These are phyloP conservation scores for Lophochroa leadbeateri DNA, from an alignment of 2,113 vertebrate species.

Conservation along the genomic window DNA sequence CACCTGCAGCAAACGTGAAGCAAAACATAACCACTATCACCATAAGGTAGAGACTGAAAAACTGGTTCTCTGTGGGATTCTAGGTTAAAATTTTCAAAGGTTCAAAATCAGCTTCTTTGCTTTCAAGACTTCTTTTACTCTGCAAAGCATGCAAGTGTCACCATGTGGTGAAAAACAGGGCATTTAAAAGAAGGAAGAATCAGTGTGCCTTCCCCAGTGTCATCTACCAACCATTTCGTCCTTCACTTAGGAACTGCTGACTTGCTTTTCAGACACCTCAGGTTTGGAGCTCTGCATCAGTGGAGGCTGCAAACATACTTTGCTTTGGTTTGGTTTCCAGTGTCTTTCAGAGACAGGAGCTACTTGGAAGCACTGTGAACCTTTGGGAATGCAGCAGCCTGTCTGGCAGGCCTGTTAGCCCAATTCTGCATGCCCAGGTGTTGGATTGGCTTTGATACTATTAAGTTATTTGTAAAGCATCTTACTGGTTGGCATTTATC, in stretches of 20 bases:
- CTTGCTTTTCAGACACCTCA: neutral
- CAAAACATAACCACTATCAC: neutral
- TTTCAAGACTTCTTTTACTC: neutral
- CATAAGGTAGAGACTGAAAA: neutral
- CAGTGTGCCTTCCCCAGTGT: neutral
- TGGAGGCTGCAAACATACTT: neutral
- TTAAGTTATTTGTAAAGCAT: neutral
- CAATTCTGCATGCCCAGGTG: neutral
- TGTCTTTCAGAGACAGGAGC: neutral
- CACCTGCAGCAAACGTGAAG: neutral
- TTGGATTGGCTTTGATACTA: neutral
- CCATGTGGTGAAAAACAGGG: neutral
- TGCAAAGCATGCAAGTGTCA: neutral
- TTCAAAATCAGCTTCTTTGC: neutral
- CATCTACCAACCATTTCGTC: neutral
- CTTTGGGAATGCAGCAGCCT: neutral
- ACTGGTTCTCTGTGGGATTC: neutral
- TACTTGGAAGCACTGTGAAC: neutral
- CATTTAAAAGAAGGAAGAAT: neutral
- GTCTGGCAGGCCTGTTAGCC: neutral
- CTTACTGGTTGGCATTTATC: neutral
- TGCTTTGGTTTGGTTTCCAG: neutral
- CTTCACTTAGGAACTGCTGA: neutral
- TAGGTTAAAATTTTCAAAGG: neutral
- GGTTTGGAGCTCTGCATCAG: neutral